A percentile compares a stretch with the other conserved stretches of the same genome.
Evolutionary conservation across 2,113 vertebrate species (phyloP).

Genomic region (Odocoileus hemionus): DNA sequence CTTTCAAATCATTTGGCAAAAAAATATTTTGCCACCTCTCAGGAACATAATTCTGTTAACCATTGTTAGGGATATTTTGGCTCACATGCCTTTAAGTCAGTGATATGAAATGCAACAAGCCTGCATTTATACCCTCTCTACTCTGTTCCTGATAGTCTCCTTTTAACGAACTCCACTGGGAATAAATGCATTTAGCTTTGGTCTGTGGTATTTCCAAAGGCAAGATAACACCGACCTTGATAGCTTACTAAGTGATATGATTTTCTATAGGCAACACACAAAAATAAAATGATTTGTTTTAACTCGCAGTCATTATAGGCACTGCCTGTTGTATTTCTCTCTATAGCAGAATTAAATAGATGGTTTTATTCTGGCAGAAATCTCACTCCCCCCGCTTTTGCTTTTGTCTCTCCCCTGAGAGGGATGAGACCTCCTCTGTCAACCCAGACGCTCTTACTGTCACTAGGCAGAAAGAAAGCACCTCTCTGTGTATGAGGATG

Average conservation of each 20-base stretch:
- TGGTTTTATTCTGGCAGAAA: conserved; percentile 81
- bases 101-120: conserved; percentile 30
- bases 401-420: conserved; percentile 79
- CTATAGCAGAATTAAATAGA: conserved; percentile 71
- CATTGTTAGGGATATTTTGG: neutral
- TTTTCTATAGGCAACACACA: conserved; percentile 65
- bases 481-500: conserved; percentile 72
- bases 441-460: conserved; percentile 82
- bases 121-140: neutral
- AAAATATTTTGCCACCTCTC: neutral
- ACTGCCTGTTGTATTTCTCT: conserved; percentile 59
- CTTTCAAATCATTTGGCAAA: neutral
- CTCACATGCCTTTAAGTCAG: neutral
- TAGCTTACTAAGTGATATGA: conserved; percentile 52
- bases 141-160: neutral
- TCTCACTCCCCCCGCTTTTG: conserved; percentile 69
- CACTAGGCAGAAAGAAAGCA: conserved; percentile 81
- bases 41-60: neutral
- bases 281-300: conserved; percentile 67
- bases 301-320: conserved; percentile 55
- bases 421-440: conserved; percentile 77
- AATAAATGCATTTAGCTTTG: conserved; percentile 40
- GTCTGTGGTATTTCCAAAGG: conserved; percentile 45
- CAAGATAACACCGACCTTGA: conserved; percentile 23
- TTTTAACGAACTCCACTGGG: conserved; percentile 51